Evolutionary conservation across 2,888 invertebrate genomes (phyloP), one percentile per base, ranked within the genome.

Genomic region (Drosophila lutescens): DNA sequence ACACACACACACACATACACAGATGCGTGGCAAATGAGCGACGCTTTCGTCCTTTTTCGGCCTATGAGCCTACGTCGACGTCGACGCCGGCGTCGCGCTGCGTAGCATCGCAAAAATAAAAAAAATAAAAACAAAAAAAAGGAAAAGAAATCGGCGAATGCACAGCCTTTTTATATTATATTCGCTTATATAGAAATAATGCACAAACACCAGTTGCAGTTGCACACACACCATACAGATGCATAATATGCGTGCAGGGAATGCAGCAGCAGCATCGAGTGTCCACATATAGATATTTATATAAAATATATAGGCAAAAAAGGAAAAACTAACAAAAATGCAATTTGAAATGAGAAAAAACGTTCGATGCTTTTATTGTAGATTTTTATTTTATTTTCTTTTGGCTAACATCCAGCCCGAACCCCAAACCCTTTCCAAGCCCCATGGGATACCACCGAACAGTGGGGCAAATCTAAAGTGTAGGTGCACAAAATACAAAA

Each of bases 11-110:
- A 41, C 62, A 47, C 60, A 17, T 51, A 59, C 43, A 20, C 41
- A 38, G 41, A 65, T 61, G 71, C 74, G 53, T 87, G 76, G 86
- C 81, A 82, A 88, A 82, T 82, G 82, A 82, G 82, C 79, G 88
- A 72, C 63, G 69, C 61, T 82, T 77, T 88, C 86, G 88, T 86
- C 82, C 86, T 82, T 82, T 88, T 85, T 88, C 86, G 83, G 83
- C 88, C 86, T 85, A 88, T 76, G 88, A 82, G 72, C 60, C 43
- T 66, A 56, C 38, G 73, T 38, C 44, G 38, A 17, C 66, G 40
- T 38, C 53, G 51, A 53, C 44, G 66, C 40, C 32, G 17, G 17
- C 36, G 20, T 34, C 50, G 67, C 43, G 60, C 50, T 74, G 74
- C 74, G 65, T 71, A 46, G 57, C 74, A 49, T 61, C 60, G 15